phyloP scores from a whole-genome alignment of 2,113 vertebrate genomes.

The Motacilla alba region DNA sequence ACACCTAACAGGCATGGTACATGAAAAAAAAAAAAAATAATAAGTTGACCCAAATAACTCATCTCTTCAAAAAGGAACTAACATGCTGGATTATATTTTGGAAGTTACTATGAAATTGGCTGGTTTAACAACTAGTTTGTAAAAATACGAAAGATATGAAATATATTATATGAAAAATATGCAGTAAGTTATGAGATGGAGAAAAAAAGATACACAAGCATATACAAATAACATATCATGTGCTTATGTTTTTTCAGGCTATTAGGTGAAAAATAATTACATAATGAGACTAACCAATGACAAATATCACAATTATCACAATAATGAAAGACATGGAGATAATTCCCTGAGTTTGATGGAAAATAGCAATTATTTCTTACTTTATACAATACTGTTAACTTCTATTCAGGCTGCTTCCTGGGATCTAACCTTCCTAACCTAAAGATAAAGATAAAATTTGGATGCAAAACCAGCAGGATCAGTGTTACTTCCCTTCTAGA shows the following conservation, averaged over 20 bases:
- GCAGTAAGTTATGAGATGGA: not conserved
- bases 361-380: not conserved
- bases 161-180: not conserved
- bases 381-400: not conserved
- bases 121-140: not conserved
- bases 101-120: not conserved
- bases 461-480: not conserved
- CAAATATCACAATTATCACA: not conserved
- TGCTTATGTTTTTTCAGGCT: not conserved
- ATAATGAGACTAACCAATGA: not conserved
- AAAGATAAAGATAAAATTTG: not conserved
- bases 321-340: not conserved
- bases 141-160: not conserved
- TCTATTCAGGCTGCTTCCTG: not conserved
- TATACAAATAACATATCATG: not conserved
- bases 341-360: not conserved
- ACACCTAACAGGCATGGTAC: not conserved
- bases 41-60: not conserved
- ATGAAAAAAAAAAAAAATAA: not conserved
- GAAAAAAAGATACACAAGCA: not conserved
- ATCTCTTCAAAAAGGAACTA: not conserved
- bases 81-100: not conserved
- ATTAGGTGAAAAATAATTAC: not conserved
- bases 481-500: not conserved
- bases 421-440: not conserved